phyloP scores from a whole-genome alignment of 2,113 vertebrate genomes.

The Circaetus cinerascens region DNA sequence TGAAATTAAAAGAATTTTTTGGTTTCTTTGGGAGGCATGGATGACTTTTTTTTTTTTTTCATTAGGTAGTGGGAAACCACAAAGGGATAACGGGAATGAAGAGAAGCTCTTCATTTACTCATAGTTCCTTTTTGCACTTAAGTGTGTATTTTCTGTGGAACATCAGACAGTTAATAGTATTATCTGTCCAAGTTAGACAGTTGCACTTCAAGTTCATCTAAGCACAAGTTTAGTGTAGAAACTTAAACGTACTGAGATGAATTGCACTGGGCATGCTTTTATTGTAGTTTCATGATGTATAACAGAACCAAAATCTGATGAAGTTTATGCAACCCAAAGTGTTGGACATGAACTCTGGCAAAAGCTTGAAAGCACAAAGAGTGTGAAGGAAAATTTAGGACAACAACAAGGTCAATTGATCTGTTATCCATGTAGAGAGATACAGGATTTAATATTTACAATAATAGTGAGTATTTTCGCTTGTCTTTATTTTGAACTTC shows the following conservation, averaged over 20 bases:
- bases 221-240: background rate
- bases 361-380: background rate
- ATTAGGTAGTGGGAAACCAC: background rate
- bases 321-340: background rate
- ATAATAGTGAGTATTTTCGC: background rate
- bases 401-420: fast-evolving
- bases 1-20: background rate
- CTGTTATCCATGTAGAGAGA: fast-evolving
- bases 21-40: background rate
- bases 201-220: background rate
- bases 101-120: background rate
- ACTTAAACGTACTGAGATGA: background rate
- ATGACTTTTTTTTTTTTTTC: fast-evolving
- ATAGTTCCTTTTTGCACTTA: background rate
- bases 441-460: background rate
- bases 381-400: background rate
- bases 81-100: background rate
- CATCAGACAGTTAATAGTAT: background rate
- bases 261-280: background rate
- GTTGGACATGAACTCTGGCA: fast-evolving
- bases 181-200: background rate
- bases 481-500: background rate
- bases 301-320: background rate
- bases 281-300: background rate
- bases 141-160: background rate